phyloP scores from a whole-genome alignment of 2,888 invertebrate species.

The Rhamphomyia laevipes region DNA sequence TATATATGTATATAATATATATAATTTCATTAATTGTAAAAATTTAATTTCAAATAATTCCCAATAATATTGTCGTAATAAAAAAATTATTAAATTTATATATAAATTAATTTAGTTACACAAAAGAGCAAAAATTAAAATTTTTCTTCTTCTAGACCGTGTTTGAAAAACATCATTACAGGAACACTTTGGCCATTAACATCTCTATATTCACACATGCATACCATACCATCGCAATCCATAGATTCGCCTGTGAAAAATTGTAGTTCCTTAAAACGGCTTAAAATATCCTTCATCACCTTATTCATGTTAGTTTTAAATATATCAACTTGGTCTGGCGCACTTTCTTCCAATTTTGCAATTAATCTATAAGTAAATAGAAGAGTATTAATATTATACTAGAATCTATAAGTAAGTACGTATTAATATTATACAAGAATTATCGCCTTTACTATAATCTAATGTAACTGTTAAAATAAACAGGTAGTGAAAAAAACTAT shows the following conservation, averaged over 20 bases:
- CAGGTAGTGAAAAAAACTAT: no score
- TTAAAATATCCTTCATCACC: conserved; percentile 82
- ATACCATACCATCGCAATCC: conserved; percentile 92
- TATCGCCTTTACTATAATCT: no score
- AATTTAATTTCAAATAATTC: no score
- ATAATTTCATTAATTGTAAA: no score
- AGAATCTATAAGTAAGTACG: no score
- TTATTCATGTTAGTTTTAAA: conserved; percentile 89
- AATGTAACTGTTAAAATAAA: no score
- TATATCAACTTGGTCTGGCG: conserved; percentile 74
- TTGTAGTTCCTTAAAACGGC: conserved; percentile 84
- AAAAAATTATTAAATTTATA: no score
- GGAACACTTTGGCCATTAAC: conserved; percentile 72
- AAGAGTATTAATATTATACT: no score
- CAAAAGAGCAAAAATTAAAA: conserved; percentile 45
- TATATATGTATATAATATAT: no score
- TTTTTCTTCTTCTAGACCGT: conserved; percentile 91
- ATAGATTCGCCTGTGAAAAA: conserved; percentile 88
- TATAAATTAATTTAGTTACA: no score
- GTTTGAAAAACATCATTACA: conserved; percentile 91
- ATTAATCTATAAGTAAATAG: conserved; percentile 50
- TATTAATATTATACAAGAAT: no score
- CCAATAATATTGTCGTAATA: no score
- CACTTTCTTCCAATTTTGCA: conserved; percentile 63
- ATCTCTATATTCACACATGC: conserved; percentile 85